Evolutionary conservation across 2,797 vertebrate genomes (phyloP).

Genomic region (Balearica regulorum): DNA sequence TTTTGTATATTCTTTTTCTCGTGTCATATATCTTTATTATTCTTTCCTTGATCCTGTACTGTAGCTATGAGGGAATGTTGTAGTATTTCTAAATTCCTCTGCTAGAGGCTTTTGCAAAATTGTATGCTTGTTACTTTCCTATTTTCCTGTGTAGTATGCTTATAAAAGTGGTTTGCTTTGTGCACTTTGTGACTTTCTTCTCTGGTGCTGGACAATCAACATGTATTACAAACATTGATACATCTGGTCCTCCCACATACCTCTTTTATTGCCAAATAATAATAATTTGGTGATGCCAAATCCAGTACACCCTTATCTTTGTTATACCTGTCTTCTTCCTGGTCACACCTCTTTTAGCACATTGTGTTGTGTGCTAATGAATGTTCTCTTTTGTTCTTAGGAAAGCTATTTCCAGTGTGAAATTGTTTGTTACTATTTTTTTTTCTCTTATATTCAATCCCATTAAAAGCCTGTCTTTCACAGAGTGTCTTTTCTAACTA

Average conservation of each 20-base stretch:
- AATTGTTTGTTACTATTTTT: slow-evolving; percentile 1
- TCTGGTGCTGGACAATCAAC: neutral
- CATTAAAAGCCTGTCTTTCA: neutral
- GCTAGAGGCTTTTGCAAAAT: neutral
- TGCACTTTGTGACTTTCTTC: neutral
- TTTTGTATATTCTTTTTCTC: neutral
- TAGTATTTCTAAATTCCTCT: neutral
- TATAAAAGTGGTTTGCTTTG: neutral
- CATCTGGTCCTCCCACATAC: neutral
- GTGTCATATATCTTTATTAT: neutral
- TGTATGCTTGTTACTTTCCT: neutral
- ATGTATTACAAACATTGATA: neutral
- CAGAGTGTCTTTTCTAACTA: neutral
- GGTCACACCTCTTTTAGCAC: neutral
- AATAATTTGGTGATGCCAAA: slow-evolving; percentile 1
- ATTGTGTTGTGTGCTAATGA: neutral
- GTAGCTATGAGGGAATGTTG: neutral
- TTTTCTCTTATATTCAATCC: neutral
- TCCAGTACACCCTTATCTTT: neutral
- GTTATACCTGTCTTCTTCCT: neutral
- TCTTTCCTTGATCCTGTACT: neutral
- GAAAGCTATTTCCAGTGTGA: neutral
- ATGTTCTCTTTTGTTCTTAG: slow-evolving; percentile 6
- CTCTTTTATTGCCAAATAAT: neutral
- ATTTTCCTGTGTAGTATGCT: neutral